phyloP scores from a whole-genome alignment of 2,888 invertebrate genomes.

The Stenotaenia linearis region DNA sequence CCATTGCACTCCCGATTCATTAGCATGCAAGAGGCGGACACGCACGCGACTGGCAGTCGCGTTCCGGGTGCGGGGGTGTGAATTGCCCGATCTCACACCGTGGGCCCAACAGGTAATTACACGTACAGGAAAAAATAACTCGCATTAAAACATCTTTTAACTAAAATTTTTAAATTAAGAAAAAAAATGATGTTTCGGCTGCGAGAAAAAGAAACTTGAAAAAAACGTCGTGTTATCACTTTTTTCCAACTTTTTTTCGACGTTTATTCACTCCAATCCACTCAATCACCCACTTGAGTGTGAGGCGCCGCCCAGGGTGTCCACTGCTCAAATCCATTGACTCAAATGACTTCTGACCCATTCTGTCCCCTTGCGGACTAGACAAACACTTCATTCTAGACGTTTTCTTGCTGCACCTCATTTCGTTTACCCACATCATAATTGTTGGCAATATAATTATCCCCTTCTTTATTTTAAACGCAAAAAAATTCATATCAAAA shows the following conservation, averaged over 20 bases:
- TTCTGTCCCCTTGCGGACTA: conserved; percentile 21
- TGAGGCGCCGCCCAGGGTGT: conserved; percentile 24
- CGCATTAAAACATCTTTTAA: not conserved
- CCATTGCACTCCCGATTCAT: conserved; percentile 15
- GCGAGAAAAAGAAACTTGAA: not conserved
- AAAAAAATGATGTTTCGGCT: not conserved
- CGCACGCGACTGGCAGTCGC: conserved; percentile 19
- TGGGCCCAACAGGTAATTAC: conserved; percentile 5
- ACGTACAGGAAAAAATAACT: not conserved
- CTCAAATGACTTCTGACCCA: conserved; percentile 11
- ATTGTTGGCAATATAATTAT: not conserved
- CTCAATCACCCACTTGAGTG: conserved; percentile 26
- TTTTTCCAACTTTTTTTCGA: not conserved
- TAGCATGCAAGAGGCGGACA: conserved; percentile 11
- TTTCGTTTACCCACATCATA: conserved; percentile 15
- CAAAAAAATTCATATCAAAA: conserved; percentile 13
- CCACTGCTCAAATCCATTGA: not conserved
- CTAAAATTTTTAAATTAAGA: not conserved
- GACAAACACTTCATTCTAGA: conserved; percentile 15
- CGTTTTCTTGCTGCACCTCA: conserved; percentile 12
- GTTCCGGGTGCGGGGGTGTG: conserved; percentile 17
- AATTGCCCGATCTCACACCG: not conserved
- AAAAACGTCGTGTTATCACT: not conserved
- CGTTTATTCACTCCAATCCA: conserved; percentile 1
- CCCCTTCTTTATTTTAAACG: not conserved